Conservation (phyloP, 1,140 invertebrate genomes). For the Archivesica marissinica region DNA sequence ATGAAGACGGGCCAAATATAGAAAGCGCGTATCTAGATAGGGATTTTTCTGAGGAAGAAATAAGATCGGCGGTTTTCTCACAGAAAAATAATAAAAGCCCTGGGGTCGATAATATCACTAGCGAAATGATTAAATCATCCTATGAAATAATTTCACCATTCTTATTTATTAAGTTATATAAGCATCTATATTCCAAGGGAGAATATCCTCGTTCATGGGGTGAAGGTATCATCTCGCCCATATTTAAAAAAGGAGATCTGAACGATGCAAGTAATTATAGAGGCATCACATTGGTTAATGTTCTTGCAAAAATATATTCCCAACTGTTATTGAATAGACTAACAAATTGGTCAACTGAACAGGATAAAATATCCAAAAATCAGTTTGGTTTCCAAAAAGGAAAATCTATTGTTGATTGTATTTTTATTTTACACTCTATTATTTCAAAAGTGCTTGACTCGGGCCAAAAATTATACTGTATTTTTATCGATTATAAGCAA, state of each 20-base stretch:
- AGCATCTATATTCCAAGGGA: not conserved
- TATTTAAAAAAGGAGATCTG: slow-evolving; percentile 3
- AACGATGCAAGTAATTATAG: not conserved
- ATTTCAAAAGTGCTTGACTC: not conserved
- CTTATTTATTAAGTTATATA: not conserved
- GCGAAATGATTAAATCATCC: not conserved
- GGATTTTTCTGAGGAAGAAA: not conserved
- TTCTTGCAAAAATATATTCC: slow-evolving; percentile 8
- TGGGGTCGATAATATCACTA: not conserved
- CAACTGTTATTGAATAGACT: not conserved
- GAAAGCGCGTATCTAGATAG: not conserved
- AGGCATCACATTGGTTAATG: not conserved
- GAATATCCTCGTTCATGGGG: not conserved
- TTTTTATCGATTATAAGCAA: not conserved
- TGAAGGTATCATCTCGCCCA: not conserved
- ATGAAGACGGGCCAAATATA: too few relatives aligned
- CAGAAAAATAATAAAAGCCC: not conserved
- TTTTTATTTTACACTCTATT: slow-evolving; percentile 18
- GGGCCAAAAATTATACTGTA: not conserved
- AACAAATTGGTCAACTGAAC: not conserved
- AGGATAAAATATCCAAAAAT: not conserved
- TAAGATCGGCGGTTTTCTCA: not conserved
- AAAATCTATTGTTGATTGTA: not conserved
- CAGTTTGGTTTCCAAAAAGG: slow-evolving; percentile 24
- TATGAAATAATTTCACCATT: not conserved